Conservation (phyloP, 2,797 vertebrate genomes). For the Ctenopoma kingsleyae region DNA sequence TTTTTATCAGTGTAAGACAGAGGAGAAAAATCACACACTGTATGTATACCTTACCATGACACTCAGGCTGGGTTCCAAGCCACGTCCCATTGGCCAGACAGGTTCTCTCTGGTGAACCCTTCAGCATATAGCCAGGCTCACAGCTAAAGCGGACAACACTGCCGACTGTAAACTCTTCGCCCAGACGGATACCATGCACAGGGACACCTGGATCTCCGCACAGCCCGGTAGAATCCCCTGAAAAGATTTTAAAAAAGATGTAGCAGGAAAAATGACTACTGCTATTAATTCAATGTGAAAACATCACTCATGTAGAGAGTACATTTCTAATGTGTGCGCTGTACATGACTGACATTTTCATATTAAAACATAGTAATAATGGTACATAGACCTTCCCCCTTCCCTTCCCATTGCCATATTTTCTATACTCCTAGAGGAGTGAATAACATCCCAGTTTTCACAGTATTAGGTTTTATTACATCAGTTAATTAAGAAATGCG, state of each 20-base stretch:
- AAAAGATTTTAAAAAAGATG: background rate
- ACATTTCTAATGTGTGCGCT: background rate
- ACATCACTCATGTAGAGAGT: background rate
- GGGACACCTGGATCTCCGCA: constrained; percentile 96
- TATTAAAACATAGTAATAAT: constrained; percentile 13
- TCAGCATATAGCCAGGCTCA: constrained; percentile 91
- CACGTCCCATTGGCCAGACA: constrained; percentile 91
- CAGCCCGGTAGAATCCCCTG: constrained; percentile 89
- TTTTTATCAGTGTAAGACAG: background rate
- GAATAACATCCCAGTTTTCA: constrained; percentile 6
- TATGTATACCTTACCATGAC: constrained; percentile 86
- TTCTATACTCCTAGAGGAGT: constrained; percentile 1
- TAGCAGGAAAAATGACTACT: background rate
- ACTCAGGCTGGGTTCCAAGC: constrained; percentile 93
- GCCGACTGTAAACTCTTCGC: constrained; percentile 88
- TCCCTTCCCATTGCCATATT: background rate
- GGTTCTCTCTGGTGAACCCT: constrained; percentile 90
- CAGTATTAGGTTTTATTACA: constrained; percentile 11
- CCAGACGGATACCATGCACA: constrained; percentile 92
- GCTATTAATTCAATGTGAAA: background rate
- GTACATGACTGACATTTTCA: constrained; percentile 11
- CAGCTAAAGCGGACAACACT: constrained; percentile 93
- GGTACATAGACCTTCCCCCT: background rate
- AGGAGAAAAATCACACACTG: background rate
- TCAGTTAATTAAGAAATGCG: constrained; percentile 28